These are phyloP conservation scores for Vespertilio murinus DNA, from an alignment of 2,797 vertebrate species.

Conservation along the genomic window DNA sequence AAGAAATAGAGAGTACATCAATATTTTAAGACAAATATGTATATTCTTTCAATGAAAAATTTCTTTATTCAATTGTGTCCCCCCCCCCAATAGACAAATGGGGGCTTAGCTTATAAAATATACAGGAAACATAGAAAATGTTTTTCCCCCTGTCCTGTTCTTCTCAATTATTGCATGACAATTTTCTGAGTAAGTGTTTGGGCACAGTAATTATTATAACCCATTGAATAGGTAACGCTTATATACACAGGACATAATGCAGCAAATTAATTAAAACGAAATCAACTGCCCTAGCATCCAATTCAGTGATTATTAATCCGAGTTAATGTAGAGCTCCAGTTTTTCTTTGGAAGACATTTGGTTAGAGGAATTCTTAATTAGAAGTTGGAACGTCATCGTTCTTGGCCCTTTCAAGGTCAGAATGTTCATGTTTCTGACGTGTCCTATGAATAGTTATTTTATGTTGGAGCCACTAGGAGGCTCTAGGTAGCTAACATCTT, in stretches of 20 bases:
- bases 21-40: neutral
- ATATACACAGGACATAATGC: neutral
- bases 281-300: neutral
- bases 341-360: neutral
- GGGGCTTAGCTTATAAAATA: neutral
- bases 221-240: neutral
- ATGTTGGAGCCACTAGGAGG: conserved; percentile 81
- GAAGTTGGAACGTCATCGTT: neutral
- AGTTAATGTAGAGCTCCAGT: neutral
- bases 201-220: conserved; percentile 9
- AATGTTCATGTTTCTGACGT: conserved; percentile 21
- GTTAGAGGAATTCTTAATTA: neutral
- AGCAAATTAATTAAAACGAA: conserved; percentile 46
- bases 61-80: neutral
- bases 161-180: neutral
- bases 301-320: conserved; percentile 3
- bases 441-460: conserved; percentile 68
- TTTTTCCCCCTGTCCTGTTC: neutral
- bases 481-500: conserved; percentile 76
- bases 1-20: neutral
- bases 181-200: conserved; percentile 29
- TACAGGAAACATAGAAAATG: neutral
- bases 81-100: neutral
- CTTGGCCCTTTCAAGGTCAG: conserved; percentile 24
- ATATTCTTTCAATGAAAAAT: neutral